Base-by-base conservation (phyloP, 2,888 invertebrate genomes). In the Tenthredo livida region DNA sequence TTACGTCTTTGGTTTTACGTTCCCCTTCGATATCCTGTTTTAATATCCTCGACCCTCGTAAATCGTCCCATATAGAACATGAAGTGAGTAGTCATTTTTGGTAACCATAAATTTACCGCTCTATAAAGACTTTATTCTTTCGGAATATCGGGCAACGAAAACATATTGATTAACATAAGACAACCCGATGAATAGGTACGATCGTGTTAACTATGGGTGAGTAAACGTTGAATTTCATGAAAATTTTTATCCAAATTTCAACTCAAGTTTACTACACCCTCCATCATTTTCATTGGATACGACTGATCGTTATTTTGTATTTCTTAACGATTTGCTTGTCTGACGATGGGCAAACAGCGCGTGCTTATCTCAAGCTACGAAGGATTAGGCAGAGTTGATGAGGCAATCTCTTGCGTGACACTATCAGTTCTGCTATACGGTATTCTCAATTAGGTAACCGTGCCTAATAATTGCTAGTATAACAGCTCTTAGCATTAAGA, bases 361-460 rank as follows among this genome's bases (percentile, higher is more conserved):
- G 33, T 67, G 67, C 67, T 67, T 67, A 67, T 67, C 67, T 67
- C 17, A 33, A 25, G 33, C 17, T 67, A 67, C 33, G 67, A 67
- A 33, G 67, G 67, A 67, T 67, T 67, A 67, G 67, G 67, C 7
- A 67, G 67, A 67, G 15, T 67, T 33, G 67, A 67, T 67, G 67
- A 67, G 67, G 67, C 67, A 33, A 67, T 67, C 67, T 29, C 67
- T 33, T 67, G 33, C 67, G 67, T 67, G 67, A 33, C 67, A 67
- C 29, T 67, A 67, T 67, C 67, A 67, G 33, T 67, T 67, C 33
- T 33, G 33, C 33, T 67, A 15, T 10, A 67, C 67, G 33, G 67
- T 67, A 5, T 15, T 67, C 67, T 67, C 33, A 67, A 67, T 67
- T 67, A 67, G 33, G 29, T 33, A 67, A 67, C 67, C 33, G 15